These are phyloP conservation scores for Hermetia illucens DNA, from an alignment of 1,140 invertebrate genomes.

Conservation along the genomic window DNA sequence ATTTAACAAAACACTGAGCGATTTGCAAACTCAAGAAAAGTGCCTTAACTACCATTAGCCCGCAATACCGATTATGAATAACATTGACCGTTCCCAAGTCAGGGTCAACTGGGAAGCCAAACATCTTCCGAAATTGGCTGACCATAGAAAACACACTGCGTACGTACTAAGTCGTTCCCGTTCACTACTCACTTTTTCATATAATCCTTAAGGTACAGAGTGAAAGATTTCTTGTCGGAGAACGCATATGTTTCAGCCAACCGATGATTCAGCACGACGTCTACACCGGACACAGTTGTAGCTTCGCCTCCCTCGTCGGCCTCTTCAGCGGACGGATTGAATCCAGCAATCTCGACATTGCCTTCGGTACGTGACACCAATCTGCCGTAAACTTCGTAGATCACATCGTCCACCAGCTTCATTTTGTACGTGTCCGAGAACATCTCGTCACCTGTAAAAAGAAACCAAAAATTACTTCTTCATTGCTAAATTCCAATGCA, in stretches of 20 bases:
- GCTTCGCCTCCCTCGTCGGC: conserved; percentile 72
- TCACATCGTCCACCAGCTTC: conserved; percentile 80
- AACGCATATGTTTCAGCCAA: conserved; percentile 77
- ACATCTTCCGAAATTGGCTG: too few species aligned
- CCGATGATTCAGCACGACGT: conserved; percentile 86
- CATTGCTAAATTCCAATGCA: neutral
- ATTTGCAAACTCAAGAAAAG: too few species aligned
- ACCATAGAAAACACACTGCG: too few species aligned
- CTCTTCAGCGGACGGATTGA: conserved; percentile 88
- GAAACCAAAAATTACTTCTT: neutral
- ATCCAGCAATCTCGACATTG: conserved; percentile 68
- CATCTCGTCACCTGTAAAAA: conserved; percentile 83
- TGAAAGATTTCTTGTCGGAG: conserved; percentile 79
- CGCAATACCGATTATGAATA: too few species aligned
- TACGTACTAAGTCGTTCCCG: too few species aligned
- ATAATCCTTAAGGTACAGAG: conserved; percentile 85
- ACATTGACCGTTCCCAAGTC: too few species aligned
- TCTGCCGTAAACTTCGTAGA: conserved; percentile 92
- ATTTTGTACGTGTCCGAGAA: conserved; percentile 95
- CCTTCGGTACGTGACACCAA: conserved; percentile 58
- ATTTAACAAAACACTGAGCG: too few species aligned
- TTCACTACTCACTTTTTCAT: conserved; percentile 89
- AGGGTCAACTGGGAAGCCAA: too few species aligned
- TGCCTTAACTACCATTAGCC: too few species aligned
- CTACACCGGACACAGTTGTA: conserved; percentile 64